Evolutionary conservation across 2,797 vertebrate species (phyloP), one percentile per base, ranked within the genome.

Genomic region (Labeo calbasu): DNA sequence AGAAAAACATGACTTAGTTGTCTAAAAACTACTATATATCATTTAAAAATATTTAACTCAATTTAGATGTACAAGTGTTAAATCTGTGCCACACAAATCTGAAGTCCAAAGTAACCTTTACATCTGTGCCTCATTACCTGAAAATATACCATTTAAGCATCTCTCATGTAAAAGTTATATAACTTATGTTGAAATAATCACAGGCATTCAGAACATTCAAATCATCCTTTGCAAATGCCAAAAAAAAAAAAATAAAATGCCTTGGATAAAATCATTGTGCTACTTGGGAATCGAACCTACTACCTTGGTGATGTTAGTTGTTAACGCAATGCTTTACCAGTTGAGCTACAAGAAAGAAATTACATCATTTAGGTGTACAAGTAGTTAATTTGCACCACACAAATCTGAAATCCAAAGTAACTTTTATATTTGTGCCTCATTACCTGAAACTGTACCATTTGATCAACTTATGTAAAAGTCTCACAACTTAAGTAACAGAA

Each of bases 71-170:
- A 17, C 19, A 61, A 40, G 17, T 53, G 46, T 40, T 77, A 70
- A 40, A 77, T 61, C 43, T 50, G 28, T 5, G 3, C 25, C 32
- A 14, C 36, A 15, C 48, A 51, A 53, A 59, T 40, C 43, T 36
- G 19, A 70, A 77, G 77, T 75, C 43, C 28, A 51, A 57, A 53
- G 15, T 25, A 65, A 77, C 72, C 84, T 85, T 82, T 81, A 36
- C 68, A 4, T 63, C 65, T 61, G 15, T 25, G 55, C 21, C 82
- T 68, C 59, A 55, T 76, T 48, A 76, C 7, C 50, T 68, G 48
- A 83, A 68, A 69, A 83, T 76, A 61, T 68, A 19, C 28, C 36
- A 51, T 76, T 68, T 66, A 6, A 75, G n/a, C 21, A 53, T 19
- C 46, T 28, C 19, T 5, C 25, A 13, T 51, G 80, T 82, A 73